These are phyloP conservation scores for Hippocampus mohnikei DNA, from an alignment of 2,113 vertebrate genomes.

Conservation along the genomic window DNA sequence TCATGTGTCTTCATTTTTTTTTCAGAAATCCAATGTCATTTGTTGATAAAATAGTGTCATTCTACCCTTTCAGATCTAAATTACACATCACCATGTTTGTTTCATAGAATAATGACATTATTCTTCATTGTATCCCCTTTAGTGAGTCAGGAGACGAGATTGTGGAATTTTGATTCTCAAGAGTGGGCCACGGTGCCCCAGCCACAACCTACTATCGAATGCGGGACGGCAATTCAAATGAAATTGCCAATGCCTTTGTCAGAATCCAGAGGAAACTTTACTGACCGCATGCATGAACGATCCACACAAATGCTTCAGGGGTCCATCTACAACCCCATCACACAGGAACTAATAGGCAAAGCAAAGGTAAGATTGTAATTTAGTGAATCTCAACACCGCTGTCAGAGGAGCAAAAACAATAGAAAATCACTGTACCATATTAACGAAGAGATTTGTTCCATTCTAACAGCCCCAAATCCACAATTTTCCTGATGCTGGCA, in stretches of 20 bases:
- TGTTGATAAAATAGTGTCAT: neutral
- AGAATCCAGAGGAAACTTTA: constrained; percentile 9
- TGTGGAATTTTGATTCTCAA: constrained; percentile 2
- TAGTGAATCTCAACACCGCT: neutral
- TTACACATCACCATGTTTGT: neutral
- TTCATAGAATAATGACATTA: neutral
- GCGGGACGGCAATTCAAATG: constrained; percentile 11
- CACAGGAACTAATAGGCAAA: constrained; percentile 46
- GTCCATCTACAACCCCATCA: constrained; percentile 33
- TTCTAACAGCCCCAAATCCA: constrained; percentile 40
- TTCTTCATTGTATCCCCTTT: neutral
- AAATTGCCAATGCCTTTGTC: constrained; percentile 13
- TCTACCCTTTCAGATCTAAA: neutral
- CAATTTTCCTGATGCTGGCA: constrained; percentile 42
- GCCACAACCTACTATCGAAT: neutral
- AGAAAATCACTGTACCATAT: neutral
- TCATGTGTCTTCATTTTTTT: neutral
- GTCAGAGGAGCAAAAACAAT: neutral
- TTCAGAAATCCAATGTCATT: constrained; percentile 1
- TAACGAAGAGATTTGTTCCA: neutral
- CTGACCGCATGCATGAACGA: constrained; percentile 39
- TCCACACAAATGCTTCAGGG: constrained; percentile 38
- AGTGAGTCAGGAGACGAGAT: constrained; percentile 24
- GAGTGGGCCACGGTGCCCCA: constrained; percentile 7
- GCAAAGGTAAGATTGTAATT: constrained; percentile 50